Base-by-base conservation (phyloP, 1,140 invertebrate genomes). In the Rhizoglyphus robini region DNA sequence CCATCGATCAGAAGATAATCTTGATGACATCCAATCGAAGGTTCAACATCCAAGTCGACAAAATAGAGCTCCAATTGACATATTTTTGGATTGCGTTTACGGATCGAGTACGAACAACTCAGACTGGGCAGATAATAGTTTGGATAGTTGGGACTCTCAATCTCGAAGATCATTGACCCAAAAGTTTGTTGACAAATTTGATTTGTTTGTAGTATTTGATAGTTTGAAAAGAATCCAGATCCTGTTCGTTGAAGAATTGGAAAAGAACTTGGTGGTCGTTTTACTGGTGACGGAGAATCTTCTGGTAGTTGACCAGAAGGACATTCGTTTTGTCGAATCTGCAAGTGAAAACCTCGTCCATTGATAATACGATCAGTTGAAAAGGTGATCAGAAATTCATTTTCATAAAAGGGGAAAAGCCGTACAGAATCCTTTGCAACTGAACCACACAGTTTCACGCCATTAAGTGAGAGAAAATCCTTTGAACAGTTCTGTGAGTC, bases 381-480 rank as follows among this genome's bases (percentile, higher is more conserved):
- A 57, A 68, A 66, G 3, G 36, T 57, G 46, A 68, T 66, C 13
- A 29, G 18, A 58, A 68, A 68, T 31, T 49, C 32, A 34, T 34
- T 67, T 23, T 61, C 64, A 49, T 41, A 31, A 41, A 65, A 65
- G 25, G 48, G 49, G 34, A 67, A 68, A 4, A 60, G 29, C 8
- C 64, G 36, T 18, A 65, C 32, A 0, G 49, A 36, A 20, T 38
- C 63, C 27, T 36, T 34, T 0, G 18, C 29, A 8, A 68, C 27
- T 4, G n/a, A 5, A 15, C 71, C 71, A 57, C 71, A 71, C 5
- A 69, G 63, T 30, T 62, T 65, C 32, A 65, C 51, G 3, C 67
- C 68, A 51, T 69, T 70, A 46, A 71, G 62, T 32, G 68, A 67
- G 2, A 71, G 38, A 64, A 68, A 71, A 61, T 71, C 71, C 25